Percentiles rank a stretch among this genome's conserved stretches.
Conservation (phyloP, 1,140 invertebrate species). For the Oryctes rhinoceros region DNA sequence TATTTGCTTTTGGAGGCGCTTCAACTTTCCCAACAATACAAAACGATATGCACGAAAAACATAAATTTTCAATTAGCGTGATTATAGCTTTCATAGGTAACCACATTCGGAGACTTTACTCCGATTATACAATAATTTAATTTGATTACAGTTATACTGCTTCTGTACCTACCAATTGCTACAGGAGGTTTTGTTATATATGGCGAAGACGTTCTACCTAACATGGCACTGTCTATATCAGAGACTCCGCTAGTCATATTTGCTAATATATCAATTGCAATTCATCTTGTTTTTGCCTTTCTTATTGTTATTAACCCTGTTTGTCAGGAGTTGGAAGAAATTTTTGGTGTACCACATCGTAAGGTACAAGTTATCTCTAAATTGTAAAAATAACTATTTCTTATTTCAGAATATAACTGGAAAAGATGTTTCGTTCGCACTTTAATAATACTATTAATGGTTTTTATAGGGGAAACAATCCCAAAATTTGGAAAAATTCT, state of each 20-base stretch:
- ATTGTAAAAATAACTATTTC: slow-evolving; percentile 25
- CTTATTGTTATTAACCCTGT: slow-evolving; percentile 74
- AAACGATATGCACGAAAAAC: slow-evolving; percentile 72
- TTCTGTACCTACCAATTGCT: slow-evolving; percentile 68
- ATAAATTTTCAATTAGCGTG: slow-evolving; percentile 63
- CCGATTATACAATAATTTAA: neutral
- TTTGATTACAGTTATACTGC: slow-evolving; percentile 61
- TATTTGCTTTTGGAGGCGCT: slow-evolving; percentile 74
- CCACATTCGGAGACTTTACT: neutral
- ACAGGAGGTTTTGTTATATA: slow-evolving; percentile 69
- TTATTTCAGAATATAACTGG: slow-evolving; percentile 69
- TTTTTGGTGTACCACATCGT: slow-evolving; percentile 72
- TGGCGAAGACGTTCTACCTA: slow-evolving; percentile 65
- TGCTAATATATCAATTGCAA: slow-evolving; percentile 69
- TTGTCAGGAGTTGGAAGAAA: slow-evolving; percentile 74
- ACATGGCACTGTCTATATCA: slow-evolving; percentile 65
- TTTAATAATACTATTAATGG: slow-evolving; percentile 66
- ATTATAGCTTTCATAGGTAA: slow-evolving; percentile 50
- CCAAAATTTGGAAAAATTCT: slow-evolving; percentile 77
- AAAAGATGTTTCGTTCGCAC: slow-evolving; percentile 69
- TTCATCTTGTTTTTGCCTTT: slow-evolving; percentile 72
- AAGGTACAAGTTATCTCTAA: slow-evolving; percentile 53
- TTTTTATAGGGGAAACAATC: slow-evolving; percentile 73
- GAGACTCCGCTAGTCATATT: slow-evolving; percentile 62
- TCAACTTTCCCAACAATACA: slow-evolving; percentile 76